A percentile compares a stretch with the other conserved stretches of the same genome.
Conservation (phyloP, 37 sponge, comb jelly and placozoan species). For the Hexactinellida sp. region DNA sequence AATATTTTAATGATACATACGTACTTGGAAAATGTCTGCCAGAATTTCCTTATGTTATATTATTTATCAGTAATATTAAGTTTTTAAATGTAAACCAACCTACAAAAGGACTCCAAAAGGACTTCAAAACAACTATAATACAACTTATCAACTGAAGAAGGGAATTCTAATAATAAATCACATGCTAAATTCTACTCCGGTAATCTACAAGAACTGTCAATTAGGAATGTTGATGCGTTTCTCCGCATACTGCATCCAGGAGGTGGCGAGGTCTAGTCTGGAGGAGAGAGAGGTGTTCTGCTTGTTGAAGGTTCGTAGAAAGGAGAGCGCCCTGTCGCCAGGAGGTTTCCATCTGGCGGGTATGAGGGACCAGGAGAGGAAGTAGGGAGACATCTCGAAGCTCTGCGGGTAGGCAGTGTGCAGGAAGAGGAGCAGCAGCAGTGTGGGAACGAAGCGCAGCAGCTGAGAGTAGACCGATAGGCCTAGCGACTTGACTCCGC, state of each 20-base stretch:
- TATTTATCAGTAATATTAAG: too few species aligned
- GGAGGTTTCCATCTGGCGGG: not conserved
- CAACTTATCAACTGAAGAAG: too few species aligned
- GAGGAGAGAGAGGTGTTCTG: not conserved
- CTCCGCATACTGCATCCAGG: not conserved
- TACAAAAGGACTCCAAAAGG: too few species aligned
- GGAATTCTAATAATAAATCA: too few species aligned
- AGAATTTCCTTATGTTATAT: too few species aligned
- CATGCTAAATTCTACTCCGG: too few species aligned
- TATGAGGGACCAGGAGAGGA: not conserved
- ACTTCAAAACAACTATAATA: too few species aligned
- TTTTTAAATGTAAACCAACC: too few species aligned
- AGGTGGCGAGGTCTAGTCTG: not conserved
- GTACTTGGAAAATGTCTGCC: too few species aligned
- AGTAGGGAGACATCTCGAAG: slow-evolving; percentile 15
- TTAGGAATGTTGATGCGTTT: not conserved
- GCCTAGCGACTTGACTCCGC: slow-evolving; percentile 9
- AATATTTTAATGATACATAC: too few species aligned
- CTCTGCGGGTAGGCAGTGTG: not conserved
- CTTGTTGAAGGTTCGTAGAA: slow-evolving; percentile 1
- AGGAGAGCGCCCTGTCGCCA: not conserved
- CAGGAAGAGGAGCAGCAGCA: not conserved
- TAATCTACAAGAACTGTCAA: too few species aligned
- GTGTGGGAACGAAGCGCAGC: not conserved
- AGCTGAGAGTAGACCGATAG: not conserved